Evolutionary conservation across 2,113 vertebrate species (phyloP), one percentile per base, ranked within the genome.

Genomic region (Labrus mixtus): DNA sequence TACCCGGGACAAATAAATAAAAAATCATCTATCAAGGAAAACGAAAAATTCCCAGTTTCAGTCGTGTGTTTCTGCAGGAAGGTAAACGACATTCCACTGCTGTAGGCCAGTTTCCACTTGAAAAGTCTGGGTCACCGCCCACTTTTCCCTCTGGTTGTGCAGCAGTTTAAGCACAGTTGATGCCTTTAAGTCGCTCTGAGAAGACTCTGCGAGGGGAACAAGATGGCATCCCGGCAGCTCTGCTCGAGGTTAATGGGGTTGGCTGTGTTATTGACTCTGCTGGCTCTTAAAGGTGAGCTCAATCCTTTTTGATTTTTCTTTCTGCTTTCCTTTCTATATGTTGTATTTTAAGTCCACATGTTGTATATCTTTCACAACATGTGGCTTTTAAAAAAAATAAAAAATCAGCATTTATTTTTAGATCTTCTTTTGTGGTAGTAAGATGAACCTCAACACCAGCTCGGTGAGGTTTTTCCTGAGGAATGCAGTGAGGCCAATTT

Each of bases 231-330:
- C 57, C 79, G 76, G 76, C 84, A 76, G 73, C 73, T 93, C 48
- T 79, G 12, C 66, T 10, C 92, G 74, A 91, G 76, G 70, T 53
- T 91, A 22, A 56, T 89, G 61, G 83, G 73, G 12, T 59, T 93
- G 67, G 73, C 78, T 50, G 64, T 82, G 1, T 1, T 94, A 50
- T 67, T 93, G 84, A 86, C 84, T 10, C 19, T 92, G 43, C 53
- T 93, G 65, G 78, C 86, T 55, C 72, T 93, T 5, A 65, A 64
- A 89, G 94, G 94, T 94, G 87, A 93, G 91, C 1, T 63, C 15
- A 50, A 11, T 20, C 8, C n/a, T n/a, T n/a, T 70, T 63, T 75
- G 13, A 3, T 15, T 46, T 29, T 64, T 20, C 1, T 15, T 15
- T 33, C 9, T 58, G 11, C 20, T 29, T 53, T 39, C 17, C 16